Conservation (phyloP, 2,797 vertebrate genomes). For the Sebastes taczanowskii region DNA sequence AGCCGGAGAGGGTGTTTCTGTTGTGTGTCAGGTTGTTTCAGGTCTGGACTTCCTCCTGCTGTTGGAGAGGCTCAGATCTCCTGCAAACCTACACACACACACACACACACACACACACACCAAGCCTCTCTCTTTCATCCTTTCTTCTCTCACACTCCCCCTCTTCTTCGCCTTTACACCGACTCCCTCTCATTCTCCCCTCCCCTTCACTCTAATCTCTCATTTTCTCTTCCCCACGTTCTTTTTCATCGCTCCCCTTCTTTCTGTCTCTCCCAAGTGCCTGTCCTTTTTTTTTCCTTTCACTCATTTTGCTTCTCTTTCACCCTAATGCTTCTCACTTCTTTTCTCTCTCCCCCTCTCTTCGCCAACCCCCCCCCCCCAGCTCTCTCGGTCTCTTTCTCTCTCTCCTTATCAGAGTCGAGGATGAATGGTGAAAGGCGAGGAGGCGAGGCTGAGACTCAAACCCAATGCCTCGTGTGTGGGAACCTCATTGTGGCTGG, state of each 20-base stretch:
- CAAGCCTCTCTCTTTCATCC: conserved; percentile 41
- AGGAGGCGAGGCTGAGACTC: conserved; percentile 72
- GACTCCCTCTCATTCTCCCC: conserved; percentile 19
- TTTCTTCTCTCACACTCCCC: conserved; percentile 41
- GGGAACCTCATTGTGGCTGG: conserved; percentile 74
- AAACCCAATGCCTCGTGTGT: conserved; percentile 77
- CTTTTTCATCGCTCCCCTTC: conserved; percentile 22
- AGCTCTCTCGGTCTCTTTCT: conserved; percentile 32
- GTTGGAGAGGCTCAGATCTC: conserved; percentile 14
- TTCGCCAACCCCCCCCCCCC: neutral
- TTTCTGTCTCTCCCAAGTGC: conserved; percentile 41
- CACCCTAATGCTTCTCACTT: conserved; percentile 41
- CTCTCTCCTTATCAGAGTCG: conserved; percentile 56
- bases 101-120: neutral
- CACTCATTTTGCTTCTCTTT: conserved; percentile 51
- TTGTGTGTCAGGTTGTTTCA: conserved; percentile 44
- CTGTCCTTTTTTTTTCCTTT: conserved; percentile 39
- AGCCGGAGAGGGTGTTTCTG: conserved; percentile 42
- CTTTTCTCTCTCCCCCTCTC: neutral
- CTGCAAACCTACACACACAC: conserved; percentile 1
- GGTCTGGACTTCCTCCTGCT: conserved; percentile 25
- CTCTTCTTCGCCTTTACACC: conserved; percentile 31
- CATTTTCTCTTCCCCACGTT: conserved; percentile 20
- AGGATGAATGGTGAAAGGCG: conserved; percentile 77
- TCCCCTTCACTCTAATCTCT: conserved; percentile 47